A percentile compares a stretch with the other conserved stretches of the same genome.
phyloP scores from a whole-genome alignment of 2,113 vertebrate species.

The Cyprinodon tularosa region DNA sequence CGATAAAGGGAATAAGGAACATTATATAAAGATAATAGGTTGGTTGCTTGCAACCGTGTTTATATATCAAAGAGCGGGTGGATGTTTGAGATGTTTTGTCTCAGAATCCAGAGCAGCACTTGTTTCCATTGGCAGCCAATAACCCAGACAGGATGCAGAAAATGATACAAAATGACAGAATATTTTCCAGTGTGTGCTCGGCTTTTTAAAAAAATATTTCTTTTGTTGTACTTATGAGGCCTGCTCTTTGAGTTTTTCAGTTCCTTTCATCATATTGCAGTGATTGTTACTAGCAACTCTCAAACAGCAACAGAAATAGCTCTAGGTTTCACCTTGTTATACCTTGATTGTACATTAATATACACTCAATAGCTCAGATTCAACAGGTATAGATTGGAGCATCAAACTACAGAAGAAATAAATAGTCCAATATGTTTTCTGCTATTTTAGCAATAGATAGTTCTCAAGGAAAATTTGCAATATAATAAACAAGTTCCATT shows the following conservation, averaged over 20 bases:
- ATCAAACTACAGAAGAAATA: background rate
- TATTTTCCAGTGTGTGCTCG: conserved; percentile 49
- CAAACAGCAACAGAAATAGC: background rate
- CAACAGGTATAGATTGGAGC: background rate
- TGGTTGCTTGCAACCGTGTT: conserved; percentile 41
- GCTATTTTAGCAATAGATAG: background rate
- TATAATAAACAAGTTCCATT: background rate
- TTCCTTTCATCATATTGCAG: background rate
- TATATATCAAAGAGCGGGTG: conserved; percentile 49
- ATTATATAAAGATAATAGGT: conserved; percentile 55
- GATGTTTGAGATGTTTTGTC: conserved; percentile 37
- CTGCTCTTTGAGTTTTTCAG: background rate
- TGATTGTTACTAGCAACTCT: background rate
- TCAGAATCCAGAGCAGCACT: conserved; percentile 40
- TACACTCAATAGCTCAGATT: background rate
- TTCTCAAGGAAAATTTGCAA: background rate
- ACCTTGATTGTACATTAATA: background rate
- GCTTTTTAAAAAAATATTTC: conserved; percentile 24
- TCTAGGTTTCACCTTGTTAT: background rate
- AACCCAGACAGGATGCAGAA: conserved; percentile 48
- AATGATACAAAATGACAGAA: conserved; percentile 56
- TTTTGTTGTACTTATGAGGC: conserved; percentile 8
- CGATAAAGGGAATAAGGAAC: conserved; percentile 55
- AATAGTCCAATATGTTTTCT: too few relatives aligned
- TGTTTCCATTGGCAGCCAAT: conserved; percentile 60